Conservation (phyloP, 2,888 invertebrate species). For the Sthenelais limicola region DNA sequence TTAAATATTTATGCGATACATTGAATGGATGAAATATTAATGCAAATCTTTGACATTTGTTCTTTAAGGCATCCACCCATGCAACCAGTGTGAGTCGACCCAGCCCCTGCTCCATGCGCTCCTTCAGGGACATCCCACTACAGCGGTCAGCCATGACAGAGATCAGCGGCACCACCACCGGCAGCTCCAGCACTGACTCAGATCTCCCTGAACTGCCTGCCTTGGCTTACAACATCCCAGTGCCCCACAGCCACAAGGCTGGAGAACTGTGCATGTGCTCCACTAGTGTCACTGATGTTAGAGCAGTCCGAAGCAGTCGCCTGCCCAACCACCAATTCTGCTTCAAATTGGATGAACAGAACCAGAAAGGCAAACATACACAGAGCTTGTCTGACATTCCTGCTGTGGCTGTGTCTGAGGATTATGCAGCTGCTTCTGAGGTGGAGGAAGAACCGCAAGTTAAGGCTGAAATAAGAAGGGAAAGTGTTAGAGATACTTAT, state of each 20-base stretch:
- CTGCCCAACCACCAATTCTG: conserved; percentile 8
- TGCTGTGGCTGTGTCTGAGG: too few species aligned
- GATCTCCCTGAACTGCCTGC: conserved; percentile 17
- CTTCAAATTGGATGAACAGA: neutral
- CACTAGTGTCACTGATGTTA: conserved; percentile 40
- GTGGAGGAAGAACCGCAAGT: too few species aligned
- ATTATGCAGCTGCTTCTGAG: too few species aligned
- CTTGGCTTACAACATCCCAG: neutral
- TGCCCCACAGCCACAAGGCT: conserved; percentile 8
- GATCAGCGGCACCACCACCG: conserved; percentile 7
- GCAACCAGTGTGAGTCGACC: conserved; percentile 14
- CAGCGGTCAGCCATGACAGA: conserved; percentile 23
- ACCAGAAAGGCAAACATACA: neutral
- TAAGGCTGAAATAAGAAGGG: too few species aligned
- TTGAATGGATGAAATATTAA: too few species aligned
- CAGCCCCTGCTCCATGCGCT: conserved; percentile 4
- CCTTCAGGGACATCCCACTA: neutral
- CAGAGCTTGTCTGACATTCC: too few species aligned
- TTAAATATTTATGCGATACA: too few species aligned
- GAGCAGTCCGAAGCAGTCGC: conserved; percentile 12
- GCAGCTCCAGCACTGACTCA: conserved; percentile 14
- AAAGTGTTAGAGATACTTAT: too few species aligned
- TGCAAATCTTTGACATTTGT: too few species aligned
- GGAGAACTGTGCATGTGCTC: conserved; percentile 42
- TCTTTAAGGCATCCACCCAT: conserved; percentile 6